phyloP scores from a whole-genome alignment of 2,888 invertebrate genomes.

The Neelides folsomi region DNA sequence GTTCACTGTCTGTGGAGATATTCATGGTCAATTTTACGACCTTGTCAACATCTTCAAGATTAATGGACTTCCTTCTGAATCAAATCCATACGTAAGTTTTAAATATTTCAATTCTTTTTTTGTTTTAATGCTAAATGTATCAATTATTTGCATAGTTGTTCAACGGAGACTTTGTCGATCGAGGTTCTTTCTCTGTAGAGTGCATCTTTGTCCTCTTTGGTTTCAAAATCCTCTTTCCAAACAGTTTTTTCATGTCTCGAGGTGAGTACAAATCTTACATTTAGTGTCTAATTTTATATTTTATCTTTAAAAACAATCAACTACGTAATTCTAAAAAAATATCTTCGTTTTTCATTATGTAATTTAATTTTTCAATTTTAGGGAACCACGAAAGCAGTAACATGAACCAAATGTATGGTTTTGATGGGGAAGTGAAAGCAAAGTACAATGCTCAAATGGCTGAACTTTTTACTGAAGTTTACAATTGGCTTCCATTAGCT shows the following conservation, averaged over 20 bases:
- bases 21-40: constrained; percentile 98
- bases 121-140: neutral
- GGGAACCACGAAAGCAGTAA: constrained; percentile 97
- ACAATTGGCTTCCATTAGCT: constrained; percentile 90
- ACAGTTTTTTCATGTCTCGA: constrained; percentile 94
- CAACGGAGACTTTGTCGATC: constrained; percentile 98
- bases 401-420: constrained; percentile 99
- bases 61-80: constrained; percentile 87
- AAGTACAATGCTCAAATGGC: constrained; percentile 94
- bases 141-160: constrained; percentile 53
- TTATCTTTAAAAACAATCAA: neutral
- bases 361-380: constrained; percentile 37
- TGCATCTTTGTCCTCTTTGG: constrained; percentile 96
- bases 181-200: constrained; percentile 98
- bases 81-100: constrained; percentile 78
- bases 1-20: constrained; percentile 97
- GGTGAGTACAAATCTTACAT: constrained; percentile 49
- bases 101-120: neutral
- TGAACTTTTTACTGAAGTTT: constrained; percentile 94
- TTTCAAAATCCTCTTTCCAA: constrained; percentile 87
- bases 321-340: neutral
- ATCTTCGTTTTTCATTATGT: neutral
- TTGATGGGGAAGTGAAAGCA: constrained; percentile 92
- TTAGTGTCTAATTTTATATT: too few species aligned
- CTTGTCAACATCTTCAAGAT: constrained; percentile 92